Base-by-base conservation (phyloP, 2,888 invertebrate species). In the Incurvaria masculella region DNA sequence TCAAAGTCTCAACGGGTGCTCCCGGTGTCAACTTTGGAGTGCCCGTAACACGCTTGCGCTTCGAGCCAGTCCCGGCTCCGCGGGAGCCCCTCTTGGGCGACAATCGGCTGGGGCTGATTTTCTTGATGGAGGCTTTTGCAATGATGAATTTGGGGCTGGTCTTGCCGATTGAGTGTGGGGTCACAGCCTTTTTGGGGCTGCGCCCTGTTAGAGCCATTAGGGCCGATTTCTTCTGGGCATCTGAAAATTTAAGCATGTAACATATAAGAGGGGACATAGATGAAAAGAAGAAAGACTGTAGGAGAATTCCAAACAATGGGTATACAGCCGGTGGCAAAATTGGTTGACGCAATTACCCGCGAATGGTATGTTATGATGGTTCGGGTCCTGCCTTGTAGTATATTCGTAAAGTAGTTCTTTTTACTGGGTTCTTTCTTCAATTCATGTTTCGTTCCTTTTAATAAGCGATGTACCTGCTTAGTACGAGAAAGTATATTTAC, bases 151-250 rank as follows among this genome's bases (percentile, higher is more conserved):
- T 55, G 0, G 62, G 61, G 0, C 53, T 52, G 21, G 49, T 53
- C 42, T 45, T 18, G 16, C 40, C 20, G 16, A 4, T 23, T 20
- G n/a, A 19, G 26, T 33, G 52, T 49, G 17, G 55, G 47, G 40
- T 51, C 50, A 4, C 50, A 47, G 3, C 52, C 45, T 23, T 59
- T 61, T 61, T 64, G 2, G 69, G 65, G 18, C 69, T 65, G 61
- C 69, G 72, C 1, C 76, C 69, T 10, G 79, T 64, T 69, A 79
- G 72, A 47, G 75, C 56, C 65, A 75, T 65, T 27, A 79, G 61
- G 1, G 78, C 79, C 1, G 72, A 76, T 55, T 68, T 75, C 52
- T 79, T 79, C 4, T 74, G 75, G 55, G 69, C 68, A 55, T 79
- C 79, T 79, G 57, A 44, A 53, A 50, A 42, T 49, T 44, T 47